These are phyloP conservation scores for Hypena proboscidalis DNA, from an alignment of 2,888 invertebrate genomes.

Conservation along the genomic window DNA sequence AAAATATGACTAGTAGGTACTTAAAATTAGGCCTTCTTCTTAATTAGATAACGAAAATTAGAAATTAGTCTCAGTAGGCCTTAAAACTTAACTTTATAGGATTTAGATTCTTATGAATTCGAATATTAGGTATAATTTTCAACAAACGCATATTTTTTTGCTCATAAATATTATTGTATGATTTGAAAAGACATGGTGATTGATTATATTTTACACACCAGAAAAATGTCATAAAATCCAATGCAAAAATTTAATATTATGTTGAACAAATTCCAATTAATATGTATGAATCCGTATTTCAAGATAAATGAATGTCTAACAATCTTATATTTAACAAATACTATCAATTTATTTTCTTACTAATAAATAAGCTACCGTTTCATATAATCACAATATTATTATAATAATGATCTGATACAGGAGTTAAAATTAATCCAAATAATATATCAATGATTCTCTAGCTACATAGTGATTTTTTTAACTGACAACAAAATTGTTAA, in stretches of 20 bases:
- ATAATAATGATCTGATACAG: not conserved
- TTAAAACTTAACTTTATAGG: slow-evolving; percentile 41
- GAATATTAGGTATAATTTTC: slow-evolving; percentile 26
- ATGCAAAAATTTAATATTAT: not conserved
- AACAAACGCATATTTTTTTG: slow-evolving; percentile 23
- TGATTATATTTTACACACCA: slow-evolving; percentile 8
- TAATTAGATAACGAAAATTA: slow-evolving; percentile 30
- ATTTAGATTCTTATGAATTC: slow-evolving; percentile 26
- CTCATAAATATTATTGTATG: slow-evolving; percentile 19
- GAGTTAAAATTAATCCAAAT: not conserved
- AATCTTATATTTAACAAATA: no score
- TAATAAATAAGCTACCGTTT: slow-evolving; percentile 9
- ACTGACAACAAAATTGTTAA: no score
- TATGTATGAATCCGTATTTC: no score
- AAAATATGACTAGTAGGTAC: slow-evolving; percentile 19
- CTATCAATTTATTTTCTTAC: slow-evolving; percentile 11
- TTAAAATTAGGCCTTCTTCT: slow-evolving; percentile 31
- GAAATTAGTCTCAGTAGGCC: slow-evolving; percentile 35
- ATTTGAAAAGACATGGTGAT: slow-evolving; percentile 40
- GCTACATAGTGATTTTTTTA: no score
- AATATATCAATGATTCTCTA: not conserved
- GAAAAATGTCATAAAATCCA: no score
- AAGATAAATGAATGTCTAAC: no score
- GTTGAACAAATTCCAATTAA: no score
- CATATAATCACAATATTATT: not conserved